Evolutionary conservation across 1,140 invertebrate species (phyloP), one percentile per base, ranked within the genome.

Genomic region (Drosophila truncata): DNA sequence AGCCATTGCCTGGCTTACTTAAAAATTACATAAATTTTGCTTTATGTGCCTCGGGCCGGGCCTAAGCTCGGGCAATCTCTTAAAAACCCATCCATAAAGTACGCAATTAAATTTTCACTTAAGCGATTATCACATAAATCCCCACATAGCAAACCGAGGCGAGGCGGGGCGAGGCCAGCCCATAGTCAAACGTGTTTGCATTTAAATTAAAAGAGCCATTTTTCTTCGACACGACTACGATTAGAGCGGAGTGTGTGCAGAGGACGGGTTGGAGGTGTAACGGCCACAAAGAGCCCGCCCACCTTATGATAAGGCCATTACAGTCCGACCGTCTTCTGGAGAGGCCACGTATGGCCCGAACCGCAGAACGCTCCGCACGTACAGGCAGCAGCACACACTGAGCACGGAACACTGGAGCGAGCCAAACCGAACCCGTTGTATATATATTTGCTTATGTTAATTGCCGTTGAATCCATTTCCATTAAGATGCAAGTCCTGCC

Each of bases 81-180:
- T 74, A 76, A 84, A 90, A 80, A 81, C 82, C 86, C 91, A 92
- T 92, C 78, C 91, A 92, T 92, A 92, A 92, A 92, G 87, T 86
- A 91, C 86, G 91, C 91, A 92, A 92, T 92, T 92, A 92, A 92
- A 92, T 92, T 92, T 92, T 92, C 91, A 92, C 91, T 92, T 92
- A 92, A 92, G 86, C 88, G 91, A 92, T 92, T 92, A 92, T 92
- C 91, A 90, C 87, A 92, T 92, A 92, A 92, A 92, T 92, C 91
- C 91, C 74, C 63, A 41, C 73, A 77, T 61, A 55, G 62, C 39
- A 58, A 62, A 52, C 41, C 13, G 16, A 37, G 37, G 67, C 9
- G 23, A 35, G 37, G 39, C 25, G n/a, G 33, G 42, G 31, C 71
- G 63, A 67, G 52, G 69, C 47, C 70, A 31, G 54, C 29, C 57